A percentile compares a stretch with the other conserved stretches of the same genome.
These are phyloP conservation scores for Ammodramus savannarum DNA, from an alignment of 2,113 vertebrate species.

Conservation along the genomic window DNA sequence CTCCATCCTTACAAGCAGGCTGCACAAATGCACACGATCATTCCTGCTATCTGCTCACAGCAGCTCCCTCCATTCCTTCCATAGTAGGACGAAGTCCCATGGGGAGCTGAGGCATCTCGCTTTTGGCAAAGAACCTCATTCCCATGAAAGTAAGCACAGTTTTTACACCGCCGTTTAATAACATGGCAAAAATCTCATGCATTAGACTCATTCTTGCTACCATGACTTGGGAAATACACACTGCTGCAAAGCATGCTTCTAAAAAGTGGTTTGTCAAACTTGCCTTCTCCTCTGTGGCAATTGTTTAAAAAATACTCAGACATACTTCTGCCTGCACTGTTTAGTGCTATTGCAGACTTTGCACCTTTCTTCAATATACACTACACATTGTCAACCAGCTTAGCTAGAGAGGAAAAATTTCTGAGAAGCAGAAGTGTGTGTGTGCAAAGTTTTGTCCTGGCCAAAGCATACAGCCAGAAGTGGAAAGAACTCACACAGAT, in stretches of 20 bases:
- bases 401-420: neutral
- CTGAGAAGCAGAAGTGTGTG: neutral
- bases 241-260: neutral
- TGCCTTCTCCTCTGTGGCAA: neutral
- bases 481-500: neutral
- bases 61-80: conserved; percentile 64
- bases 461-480: neutral
- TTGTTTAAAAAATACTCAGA: neutral
- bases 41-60: conserved; percentile 42
- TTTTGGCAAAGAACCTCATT: conserved; percentile 87
- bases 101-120: conserved; percentile 81
- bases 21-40: neutral
- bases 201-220: conserved; percentile 42
- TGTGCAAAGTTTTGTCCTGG: neutral
- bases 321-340: neutral
- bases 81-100: conserved; percentile 75
- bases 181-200: conserved; percentile 74
- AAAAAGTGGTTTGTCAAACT: neutral
- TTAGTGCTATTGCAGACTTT: neutral
- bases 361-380: neutral
- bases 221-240: neutral
- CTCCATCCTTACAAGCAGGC: conserved; percentile 32
- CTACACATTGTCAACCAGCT: neutral
- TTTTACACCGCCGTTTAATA: conserved; percentile 74
- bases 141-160: conserved; percentile 86